phyloP scores from a whole-genome alignment of 2,888 invertebrate species.

The Agonopterix heracliana region DNA sequence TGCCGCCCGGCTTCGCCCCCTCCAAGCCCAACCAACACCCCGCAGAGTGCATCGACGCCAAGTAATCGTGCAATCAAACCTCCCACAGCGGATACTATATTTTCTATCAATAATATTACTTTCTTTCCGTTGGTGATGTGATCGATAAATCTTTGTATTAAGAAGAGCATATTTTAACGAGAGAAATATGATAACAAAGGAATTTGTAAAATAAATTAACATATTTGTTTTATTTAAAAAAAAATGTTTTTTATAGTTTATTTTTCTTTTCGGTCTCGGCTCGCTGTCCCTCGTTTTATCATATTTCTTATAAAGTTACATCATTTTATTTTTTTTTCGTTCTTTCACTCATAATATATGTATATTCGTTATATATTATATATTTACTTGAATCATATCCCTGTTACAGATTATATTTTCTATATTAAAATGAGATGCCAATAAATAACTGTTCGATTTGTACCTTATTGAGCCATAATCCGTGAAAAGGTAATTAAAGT shows the following conservation, averaged over 20 bases:
- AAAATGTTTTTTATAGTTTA: constrained; percentile 19
- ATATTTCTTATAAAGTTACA: constrained; percentile 46
- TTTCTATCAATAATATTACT: constrained; percentile 47
- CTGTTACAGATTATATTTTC: constrained; percentile 68
- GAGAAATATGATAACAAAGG: constrained; percentile 76
- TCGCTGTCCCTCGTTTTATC: constrained; percentile 39
- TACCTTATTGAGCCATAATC: constrained; percentile 56
- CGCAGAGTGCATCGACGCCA: constrained; percentile 73
- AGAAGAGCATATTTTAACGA: constrained; percentile 73
- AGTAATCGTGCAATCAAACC: constrained; percentile 44
- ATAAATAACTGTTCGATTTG: constrained; percentile 61
- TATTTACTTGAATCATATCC: constrained; percentile 58
- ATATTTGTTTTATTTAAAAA: constrained; percentile 72
- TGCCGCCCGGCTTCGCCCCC: constrained; percentile 70
- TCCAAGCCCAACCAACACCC: constrained; percentile 53
- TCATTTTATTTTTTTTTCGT: constrained; percentile 17
- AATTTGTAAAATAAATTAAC: constrained; percentile 76
- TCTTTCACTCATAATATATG: constrained; percentile 39
- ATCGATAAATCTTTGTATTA: constrained; percentile 75
- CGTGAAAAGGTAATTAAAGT: constrained; percentile 57
- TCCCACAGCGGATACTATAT: constrained; percentile 37
- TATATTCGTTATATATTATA: constrained; percentile 60
- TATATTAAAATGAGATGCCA: constrained; percentile 67
- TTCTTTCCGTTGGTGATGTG: constrained; percentile 63
- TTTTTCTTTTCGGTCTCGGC: constrained; percentile 25